phyloP scores from a whole-genome alignment of 2,888 invertebrate species.

The Drosophila birchii region DNA sequence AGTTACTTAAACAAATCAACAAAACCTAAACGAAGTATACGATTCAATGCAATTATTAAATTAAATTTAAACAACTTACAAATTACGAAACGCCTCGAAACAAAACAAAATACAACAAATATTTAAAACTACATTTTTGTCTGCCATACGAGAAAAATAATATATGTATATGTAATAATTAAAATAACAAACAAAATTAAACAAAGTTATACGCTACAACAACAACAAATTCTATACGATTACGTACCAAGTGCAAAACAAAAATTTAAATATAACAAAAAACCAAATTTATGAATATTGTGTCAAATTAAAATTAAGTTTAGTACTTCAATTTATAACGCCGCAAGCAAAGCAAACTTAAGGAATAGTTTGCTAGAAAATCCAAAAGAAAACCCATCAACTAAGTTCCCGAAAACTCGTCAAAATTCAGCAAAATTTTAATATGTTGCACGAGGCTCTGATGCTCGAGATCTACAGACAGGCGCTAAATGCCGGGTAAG shows the following conservation, averaged over 20 bases:
- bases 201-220: slow-evolving; percentile 72
- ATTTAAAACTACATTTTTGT: slow-evolving; percentile 60
- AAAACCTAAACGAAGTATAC: slow-evolving; percentile 80
- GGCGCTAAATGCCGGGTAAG: slow-evolving; percentile 84
- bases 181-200: slow-evolving; percentile 59
- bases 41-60: slow-evolving; percentile 83
- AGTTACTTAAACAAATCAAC: slow-evolving; percentile 54
- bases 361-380: slow-evolving; percentile 11
- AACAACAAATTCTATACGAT: slow-evolving; percentile 71
- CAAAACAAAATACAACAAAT: slow-evolving; percentile 31
- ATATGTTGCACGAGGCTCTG: slow-evolving; percentile 84
- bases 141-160: slow-evolving; percentile 58
- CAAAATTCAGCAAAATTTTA: slow-evolving; percentile 81
- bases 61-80: slow-evolving; percentile 61
- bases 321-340: slow-evolving; percentile 12
- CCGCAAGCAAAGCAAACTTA: slow-evolving; percentile 17
- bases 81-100: slow-evolving; percentile 53
- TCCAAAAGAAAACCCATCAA: slow-evolving; percentile 4
- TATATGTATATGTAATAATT: slow-evolving; percentile 27
- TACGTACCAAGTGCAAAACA: slow-evolving; percentile 82
- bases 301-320: slow-evolving; percentile 73
- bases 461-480: slow-evolving; percentile 84
- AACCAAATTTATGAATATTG: slow-evolving; percentile 57
- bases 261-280: slow-evolving; percentile 42
- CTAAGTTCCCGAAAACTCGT: slow-evolving; percentile 36